Evolutionary conservation across 1,140 invertebrate genomes (phyloP), one percentile per base, ranked within the genome.

Genomic region (Carposina sasakii): DNA sequence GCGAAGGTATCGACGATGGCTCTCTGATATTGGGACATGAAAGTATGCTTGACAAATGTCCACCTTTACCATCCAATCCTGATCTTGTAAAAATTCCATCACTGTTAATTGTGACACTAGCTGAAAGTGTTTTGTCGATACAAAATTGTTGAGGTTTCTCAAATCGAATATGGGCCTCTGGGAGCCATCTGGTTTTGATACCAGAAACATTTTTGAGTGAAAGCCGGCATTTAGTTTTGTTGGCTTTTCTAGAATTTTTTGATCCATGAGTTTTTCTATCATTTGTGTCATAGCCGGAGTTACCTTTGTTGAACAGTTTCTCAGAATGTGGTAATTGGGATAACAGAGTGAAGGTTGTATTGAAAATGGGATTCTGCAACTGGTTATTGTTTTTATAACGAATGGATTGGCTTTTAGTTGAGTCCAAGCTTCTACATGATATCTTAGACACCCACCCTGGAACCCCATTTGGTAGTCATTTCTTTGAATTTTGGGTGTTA

Each of bases 1-100:
- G 12, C 53, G 39, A 2, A 59, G 48, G 13, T 45, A 58, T 15
- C 47, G 10, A 12, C 48, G 34, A 30, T 54, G 47, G 3, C 31
- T 15, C 30, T 52, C 17, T 20, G 16, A 10, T 1, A 55, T 55
- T 15, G 53, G 53, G 3, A 55, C 20, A 48, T 86, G 60, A 59
- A 88, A 88, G 49, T 78, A 55, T 26, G 48, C 53, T 23, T 55
- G 53, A 30, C 39, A 37, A 51, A 47, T 61, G 30, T 67, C 60
- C 16, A 71, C 45, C 20, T 51, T 37, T 6, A 48, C 37, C 53
- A 61, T 43, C 47, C 49, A 61, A 40, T 66, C 63, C 43, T 45
- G 50, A 9, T 28, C 17, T 37, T 46, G 28, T n/a, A 47, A 21
- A 20, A 52, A 52, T 2, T 52, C 26, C 6, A 28, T 24, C 6